Percentiles rank a stretch among this genome's conserved stretches.
phyloP scores from a whole-genome alignment of 1,140 invertebrate genomes.

The Bombus confusus region DNA sequence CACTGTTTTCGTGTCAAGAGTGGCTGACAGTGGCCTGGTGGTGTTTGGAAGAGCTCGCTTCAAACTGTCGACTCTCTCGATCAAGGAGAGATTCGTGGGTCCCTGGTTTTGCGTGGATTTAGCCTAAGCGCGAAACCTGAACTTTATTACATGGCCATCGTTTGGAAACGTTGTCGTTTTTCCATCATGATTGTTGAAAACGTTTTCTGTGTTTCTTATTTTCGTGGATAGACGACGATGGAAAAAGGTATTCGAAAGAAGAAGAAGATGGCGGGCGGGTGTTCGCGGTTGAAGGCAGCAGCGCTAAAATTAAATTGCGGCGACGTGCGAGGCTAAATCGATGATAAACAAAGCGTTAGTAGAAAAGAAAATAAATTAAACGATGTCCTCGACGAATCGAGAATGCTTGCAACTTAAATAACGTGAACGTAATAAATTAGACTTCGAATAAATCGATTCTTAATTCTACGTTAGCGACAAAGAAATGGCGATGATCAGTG shows the following conservation, averaged over 20 bases:
- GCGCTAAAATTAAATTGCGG: conserved; percentile 41
- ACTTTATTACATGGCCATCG: conserved; percentile 68
- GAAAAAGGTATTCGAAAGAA: not conserved
- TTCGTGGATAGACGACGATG: not conserved
- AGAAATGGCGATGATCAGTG: not conserved
- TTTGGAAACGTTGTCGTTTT: conserved; percentile 21
- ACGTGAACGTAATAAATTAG: not conserved
- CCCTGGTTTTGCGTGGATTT: conserved; percentile 74
- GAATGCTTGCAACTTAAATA: conserved; percentile 5
- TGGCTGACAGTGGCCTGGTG: conserved; percentile 71
- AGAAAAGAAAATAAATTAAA: conserved; percentile 10
- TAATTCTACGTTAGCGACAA: not conserved
- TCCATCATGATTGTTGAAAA: conserved; percentile 5
- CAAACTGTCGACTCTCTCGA: conserved; percentile 75
- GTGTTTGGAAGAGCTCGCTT: conserved; percentile 69
- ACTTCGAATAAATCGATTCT: not conserved
- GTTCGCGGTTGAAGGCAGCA: not conserved
- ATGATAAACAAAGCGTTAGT: conserved; percentile 28
- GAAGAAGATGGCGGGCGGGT: not conserved
- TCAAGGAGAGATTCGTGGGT: conserved; percentile 69
- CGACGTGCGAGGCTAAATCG: conserved; percentile 21
- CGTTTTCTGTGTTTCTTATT: not conserved
- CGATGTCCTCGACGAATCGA: not conserved
- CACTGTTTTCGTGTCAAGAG: conserved; percentile 62
- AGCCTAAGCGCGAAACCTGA: conserved; percentile 77